phyloP scores from a whole-genome alignment of 2,888 invertebrate genomes.

The Allophyes oxyacanthae region DNA sequence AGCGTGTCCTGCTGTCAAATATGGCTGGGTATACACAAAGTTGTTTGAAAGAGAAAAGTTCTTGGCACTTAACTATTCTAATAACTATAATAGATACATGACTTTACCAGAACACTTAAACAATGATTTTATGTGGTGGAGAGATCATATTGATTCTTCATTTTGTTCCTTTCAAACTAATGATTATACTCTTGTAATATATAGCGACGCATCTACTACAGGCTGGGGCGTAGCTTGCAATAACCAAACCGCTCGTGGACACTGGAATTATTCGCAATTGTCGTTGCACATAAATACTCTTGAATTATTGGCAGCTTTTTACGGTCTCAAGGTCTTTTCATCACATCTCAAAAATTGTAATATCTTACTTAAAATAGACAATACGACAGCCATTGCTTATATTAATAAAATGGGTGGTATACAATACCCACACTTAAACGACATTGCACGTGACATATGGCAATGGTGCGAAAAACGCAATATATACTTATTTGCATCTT shows the following conservation, averaged over 20 bases:
- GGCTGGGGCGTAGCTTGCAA: slow-evolving; percentile 17
- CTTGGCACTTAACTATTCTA: slow-evolving; percentile 1
- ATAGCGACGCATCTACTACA: slow-evolving; percentile 17
- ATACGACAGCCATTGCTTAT: slow-evolving; percentile 15
- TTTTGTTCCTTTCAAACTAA: slow-evolving; percentile 8
- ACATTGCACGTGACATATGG: slow-evolving; percentile 20
- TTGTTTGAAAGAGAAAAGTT: slow-evolving; percentile 10
- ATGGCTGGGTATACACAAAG: slow-evolving; percentile 20
- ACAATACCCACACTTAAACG: slow-evolving; percentile 7
- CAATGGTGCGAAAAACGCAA: slow-evolving; percentile 17
- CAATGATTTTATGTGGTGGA: slow-evolving; percentile 18
- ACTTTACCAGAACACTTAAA: slow-evolving; percentile 6
- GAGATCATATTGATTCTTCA: slow-evolving; percentile 6
- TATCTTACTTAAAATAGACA: slow-evolving; percentile 19
- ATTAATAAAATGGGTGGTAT: slow-evolving; percentile 22
- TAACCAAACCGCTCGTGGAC: slow-evolving; percentile 4
- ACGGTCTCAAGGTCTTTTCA: slow-evolving; percentile 18
- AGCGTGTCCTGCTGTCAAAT: neutral
- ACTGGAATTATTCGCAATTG: slow-evolving; percentile 9
- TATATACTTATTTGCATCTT: slow-evolving; percentile 3
- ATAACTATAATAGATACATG: slow-evolving; percentile 20
- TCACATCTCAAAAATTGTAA: slow-evolving; percentile 1
- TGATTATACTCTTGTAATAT: slow-evolving; percentile 11
- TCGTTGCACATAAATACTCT: slow-evolving; percentile 17
- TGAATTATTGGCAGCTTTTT: slow-evolving; percentile 21